Base-by-base conservation (phyloP, 2,888 invertebrate species). In the Lasioglossum vierecki region DNA sequence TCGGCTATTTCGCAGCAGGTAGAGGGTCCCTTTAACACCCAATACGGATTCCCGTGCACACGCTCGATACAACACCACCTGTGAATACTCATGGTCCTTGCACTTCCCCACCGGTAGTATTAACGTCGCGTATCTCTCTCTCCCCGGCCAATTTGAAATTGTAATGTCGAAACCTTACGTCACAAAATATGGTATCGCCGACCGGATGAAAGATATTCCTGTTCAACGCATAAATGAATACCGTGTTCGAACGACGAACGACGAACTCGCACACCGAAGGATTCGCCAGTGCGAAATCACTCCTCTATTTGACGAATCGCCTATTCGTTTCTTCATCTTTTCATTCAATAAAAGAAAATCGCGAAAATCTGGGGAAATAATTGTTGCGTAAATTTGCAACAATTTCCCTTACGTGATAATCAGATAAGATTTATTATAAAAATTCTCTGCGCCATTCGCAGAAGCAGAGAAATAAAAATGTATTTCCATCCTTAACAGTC, bases 161-260 rank as follows among this genome's bases (percentile, higher is more conserved):
- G 86, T 83, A 87, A 86, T 86, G 73, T 76, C 79, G 73, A 76
- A 76, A 68, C 78, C 86, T 87, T 83, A 86, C 83, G 73, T 71
- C 71, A 35, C 68, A 70, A 86, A 81, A 83, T 87, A 81, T 78
- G 77, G 78, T 87, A 83, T 74, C 83, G 44, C 22, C 80, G 73
- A 1, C 30, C 18, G 83, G 76, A 72, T 80, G 78, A 80, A 86
- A 68, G 83, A 83, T 86, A 87, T 86, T 86, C 87, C 73, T 81
- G 71, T 74, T 53, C 76, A 66, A 35, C 75, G 86, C 80, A 86
- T 87, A 86, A 86, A 87, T 87, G 83, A 79, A 87, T 87, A 87
- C 70, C 53, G 26, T 26, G 66, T 80, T 53, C 30, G 30, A 30
- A 30, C 30, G 30, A 30, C 74, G 75, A 44, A 68, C 73, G 30